Conservation (phyloP, 1,140 invertebrate species). For the Solenopsis fugax region DNA sequence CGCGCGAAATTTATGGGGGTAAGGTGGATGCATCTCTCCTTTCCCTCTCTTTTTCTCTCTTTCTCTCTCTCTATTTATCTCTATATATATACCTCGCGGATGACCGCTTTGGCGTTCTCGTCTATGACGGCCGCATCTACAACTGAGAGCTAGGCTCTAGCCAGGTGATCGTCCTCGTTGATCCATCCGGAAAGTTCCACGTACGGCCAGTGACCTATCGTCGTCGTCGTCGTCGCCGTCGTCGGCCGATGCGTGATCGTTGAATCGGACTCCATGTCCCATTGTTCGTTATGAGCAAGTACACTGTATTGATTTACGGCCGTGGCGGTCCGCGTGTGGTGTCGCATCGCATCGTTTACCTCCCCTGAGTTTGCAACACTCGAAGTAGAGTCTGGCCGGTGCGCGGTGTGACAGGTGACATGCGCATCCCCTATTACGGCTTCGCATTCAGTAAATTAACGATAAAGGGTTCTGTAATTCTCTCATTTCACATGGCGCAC, state of each 20-base stretch:
- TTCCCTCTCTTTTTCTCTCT: constrained; percentile 52
- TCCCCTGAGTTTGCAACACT: neutral
- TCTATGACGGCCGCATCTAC: constrained; percentile 68
- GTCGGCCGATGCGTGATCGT: constrained; percentile 12
- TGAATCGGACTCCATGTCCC: constrained; percentile 36
- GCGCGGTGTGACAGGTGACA: constrained; percentile 20
- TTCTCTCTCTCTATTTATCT: constrained; percentile 39
- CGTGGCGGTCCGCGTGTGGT: neutral
- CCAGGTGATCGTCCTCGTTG: constrained; percentile 61
- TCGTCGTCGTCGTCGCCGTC: neutral
- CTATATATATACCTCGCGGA: neutral
- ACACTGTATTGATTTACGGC: constrained; percentile 52
- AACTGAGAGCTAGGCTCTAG: neutral
- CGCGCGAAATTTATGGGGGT: constrained; percentile 81
- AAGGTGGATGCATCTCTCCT: constrained; percentile 72
- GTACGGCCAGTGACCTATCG: constrained; percentile 26
- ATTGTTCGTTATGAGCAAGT: constrained; percentile 56
- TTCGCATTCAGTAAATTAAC: constrained; percentile 34
- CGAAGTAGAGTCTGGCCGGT: neutral
- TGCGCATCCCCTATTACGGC: neutral
- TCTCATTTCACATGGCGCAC: neutral
- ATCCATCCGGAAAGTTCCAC: constrained; percentile 18
- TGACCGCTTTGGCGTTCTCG: constrained; percentile 20
- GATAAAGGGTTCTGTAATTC: neutral
- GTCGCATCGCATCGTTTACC: constrained; percentile 11